Evolutionary conservation across 2,888 invertebrate genomes (phyloP).

Genomic region (Meta bourneti): DNA sequence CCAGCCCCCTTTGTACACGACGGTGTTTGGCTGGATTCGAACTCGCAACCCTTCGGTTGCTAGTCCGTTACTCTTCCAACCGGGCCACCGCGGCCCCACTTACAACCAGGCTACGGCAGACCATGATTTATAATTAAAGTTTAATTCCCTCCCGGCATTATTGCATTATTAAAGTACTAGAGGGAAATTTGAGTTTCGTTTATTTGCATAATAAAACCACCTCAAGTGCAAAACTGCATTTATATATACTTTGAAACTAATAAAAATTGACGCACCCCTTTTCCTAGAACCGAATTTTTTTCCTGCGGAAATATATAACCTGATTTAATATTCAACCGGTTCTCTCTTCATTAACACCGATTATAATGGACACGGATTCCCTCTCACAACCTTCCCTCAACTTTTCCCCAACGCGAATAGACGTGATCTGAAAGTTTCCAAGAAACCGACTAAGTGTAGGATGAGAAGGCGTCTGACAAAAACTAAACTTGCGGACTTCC

Average conservation of each 20-base stretch:
- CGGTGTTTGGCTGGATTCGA: too few relatives aligned
- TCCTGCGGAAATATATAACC: not conserved
- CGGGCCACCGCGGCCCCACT: too few relatives aligned
- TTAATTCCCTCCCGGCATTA: too few relatives aligned
- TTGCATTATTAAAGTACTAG: too few relatives aligned
- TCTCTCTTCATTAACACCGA: conserved; percentile 20
- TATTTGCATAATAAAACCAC: too few relatives aligned
- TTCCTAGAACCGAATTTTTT: too few relatives aligned
- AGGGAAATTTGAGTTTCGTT: too few relatives aligned
- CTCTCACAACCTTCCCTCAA: not conserved
- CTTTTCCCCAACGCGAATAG: not conserved
- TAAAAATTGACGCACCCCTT: conserved; percentile 16
- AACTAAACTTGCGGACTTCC: not conserved
- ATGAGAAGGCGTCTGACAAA: not conserved
- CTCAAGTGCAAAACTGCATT: not conserved
- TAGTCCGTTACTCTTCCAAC: too few relatives aligned
- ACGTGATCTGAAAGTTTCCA: not conserved
- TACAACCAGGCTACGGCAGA: too few relatives aligned
- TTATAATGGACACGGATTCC: conserved; percentile 5
- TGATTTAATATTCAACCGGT: not conserved
- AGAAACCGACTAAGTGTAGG: not conserved
- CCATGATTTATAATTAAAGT: too few relatives aligned
- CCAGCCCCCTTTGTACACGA: too few relatives aligned
- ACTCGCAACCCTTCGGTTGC: too few relatives aligned
- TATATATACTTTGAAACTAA: not conserved